Evolutionary conservation across 2,888 invertebrate species (phyloP), one percentile per base, ranked within the genome.

Genomic region (Blastobasis adustella): DNA sequence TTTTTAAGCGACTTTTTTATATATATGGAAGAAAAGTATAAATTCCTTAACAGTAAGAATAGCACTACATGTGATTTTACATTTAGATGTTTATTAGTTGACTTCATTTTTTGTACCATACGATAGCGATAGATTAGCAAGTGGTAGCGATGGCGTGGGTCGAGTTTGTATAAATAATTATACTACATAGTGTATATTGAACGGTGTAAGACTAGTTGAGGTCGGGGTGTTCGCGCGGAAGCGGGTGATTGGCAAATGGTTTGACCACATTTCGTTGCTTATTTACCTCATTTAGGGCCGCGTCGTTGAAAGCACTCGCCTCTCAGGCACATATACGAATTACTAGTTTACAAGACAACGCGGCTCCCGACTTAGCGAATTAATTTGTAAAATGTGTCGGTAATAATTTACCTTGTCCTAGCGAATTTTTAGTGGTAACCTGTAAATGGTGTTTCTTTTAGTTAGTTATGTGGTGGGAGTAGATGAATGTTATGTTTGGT

Each of bases 1-100:
- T 88, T 88, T 89, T 89, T 89, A 89, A 87, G 89, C 89, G 87
- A 89, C 89, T 87, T 89, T 89, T 89, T 89, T 86, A 86, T 85
- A 87, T 84, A 84, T 82, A 83, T 79, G 81, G 73, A 81, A 84
- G 70, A 82, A 80, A 79, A n/a, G 10, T 42, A 77, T 79, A 80
- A 82, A 85, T 83, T 82, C 85, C 83, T 81, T 85, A 88, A 87
- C 86, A 83, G 77, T 89, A 89, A 89, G 89, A 82, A 85, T 89
- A 89, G 88, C 88, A 89, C 87, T 86, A 87, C 82, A 82, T 88
- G 89, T 89, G 88, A 89, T 89, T 87, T 85, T 87, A 87, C 79
- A 85, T 81, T 86, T 54, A 88, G 86, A 79, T 70, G 80, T 76
- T 79, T 82, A 77, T 86, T 76, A 77, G 77, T 87, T 87, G 66